phyloP scores from a whole-genome alignment of 2,888 invertebrate genomes.

The Troides oblongomaculatus region DNA sequence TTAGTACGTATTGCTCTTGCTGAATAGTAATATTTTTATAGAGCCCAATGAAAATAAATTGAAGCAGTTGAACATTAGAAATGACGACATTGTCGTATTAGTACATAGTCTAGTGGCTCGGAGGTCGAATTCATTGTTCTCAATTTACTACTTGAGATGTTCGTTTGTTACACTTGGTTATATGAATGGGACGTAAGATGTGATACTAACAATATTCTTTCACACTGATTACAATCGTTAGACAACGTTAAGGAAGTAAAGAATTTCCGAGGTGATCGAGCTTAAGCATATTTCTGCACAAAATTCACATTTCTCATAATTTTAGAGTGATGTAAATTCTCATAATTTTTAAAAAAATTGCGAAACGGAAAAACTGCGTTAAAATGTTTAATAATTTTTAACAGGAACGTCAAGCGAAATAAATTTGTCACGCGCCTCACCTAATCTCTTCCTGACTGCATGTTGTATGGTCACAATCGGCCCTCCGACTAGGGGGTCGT shows the following conservation, averaged over 20 bases:
- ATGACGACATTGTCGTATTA: neutral
- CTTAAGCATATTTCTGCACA: neutral
- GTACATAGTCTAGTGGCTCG: conserved; percentile 30
- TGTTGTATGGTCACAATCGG: conserved; percentile 62
- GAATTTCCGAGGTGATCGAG: neutral
- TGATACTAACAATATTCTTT: neutral
- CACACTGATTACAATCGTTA: neutral
- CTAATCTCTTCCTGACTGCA: conserved; percentile 50
- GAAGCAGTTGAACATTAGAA: conserved; percentile 8
- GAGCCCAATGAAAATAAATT: conserved; percentile 23
- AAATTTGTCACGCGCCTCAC: conserved; percentile 42
- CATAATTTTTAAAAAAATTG: neutral
- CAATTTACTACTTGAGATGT: conserved; percentile 59
- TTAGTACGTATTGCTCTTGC: too few species aligned
- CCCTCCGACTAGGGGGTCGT: conserved; percentile 48
- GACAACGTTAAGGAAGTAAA: neutral
- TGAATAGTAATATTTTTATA: conserved; percentile 4
- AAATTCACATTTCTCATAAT: neutral
- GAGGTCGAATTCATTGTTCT: conserved; percentile 69
- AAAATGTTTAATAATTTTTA: conserved; percentile 16
- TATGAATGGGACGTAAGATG: conserved; percentile 17
- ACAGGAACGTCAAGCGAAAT: conserved; percentile 22
- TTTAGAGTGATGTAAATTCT: neutral
- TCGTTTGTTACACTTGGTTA: conserved; percentile 42
- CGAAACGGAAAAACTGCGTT: neutral